Conservation (phyloP, 2,888 invertebrate species). For the Lagria hirta region DNA sequence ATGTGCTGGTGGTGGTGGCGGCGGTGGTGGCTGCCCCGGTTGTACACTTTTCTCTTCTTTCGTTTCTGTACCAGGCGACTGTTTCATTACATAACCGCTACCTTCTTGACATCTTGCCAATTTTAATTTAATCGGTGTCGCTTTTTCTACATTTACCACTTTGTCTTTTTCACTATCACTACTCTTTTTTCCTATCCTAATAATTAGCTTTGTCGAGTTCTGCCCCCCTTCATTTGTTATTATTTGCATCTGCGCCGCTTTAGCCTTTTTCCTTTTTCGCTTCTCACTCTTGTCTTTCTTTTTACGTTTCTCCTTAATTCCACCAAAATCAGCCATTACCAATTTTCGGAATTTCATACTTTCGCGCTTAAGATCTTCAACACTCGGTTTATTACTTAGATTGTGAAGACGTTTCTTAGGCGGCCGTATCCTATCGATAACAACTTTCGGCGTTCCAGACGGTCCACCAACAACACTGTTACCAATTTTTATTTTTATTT, state of each 20-base stretch:
- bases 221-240: conserved; percentile 58
- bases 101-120: conserved; percentile 79
- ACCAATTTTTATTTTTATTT: conserved; percentile 77
- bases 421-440: conserved; percentile 66
- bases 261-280: conserved; percentile 56
- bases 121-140: conserved; percentile 82
- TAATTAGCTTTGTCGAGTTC: conserved; percentile 72
- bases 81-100: conserved; percentile 65
- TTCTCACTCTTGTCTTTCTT: conserved; percentile 58
- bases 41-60: conserved; percentile 45
- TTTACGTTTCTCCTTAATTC: conserved; percentile 62
- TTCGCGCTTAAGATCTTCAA: conserved; percentile 79
- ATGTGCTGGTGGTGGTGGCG: conserved; percentile 31
- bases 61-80: conserved; percentile 40
- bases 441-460: conserved; percentile 56
- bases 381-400: conserved; percentile 64
- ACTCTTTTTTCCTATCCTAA: conserved; percentile 65
- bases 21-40: conserved; percentile 45
- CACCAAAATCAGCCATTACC: conserved; percentile 83
- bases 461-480: conserved; percentile 57
- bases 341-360: conserved; percentile 84
- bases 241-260: conserved; percentile 57
- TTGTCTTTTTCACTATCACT: conserved; percentile 48
- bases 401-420: conserved; percentile 77
- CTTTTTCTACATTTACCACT: conserved; percentile 47